Evolutionary conservation across 2,888 invertebrate species (phyloP).

Genomic region (Agrypnus murinus): DNA sequence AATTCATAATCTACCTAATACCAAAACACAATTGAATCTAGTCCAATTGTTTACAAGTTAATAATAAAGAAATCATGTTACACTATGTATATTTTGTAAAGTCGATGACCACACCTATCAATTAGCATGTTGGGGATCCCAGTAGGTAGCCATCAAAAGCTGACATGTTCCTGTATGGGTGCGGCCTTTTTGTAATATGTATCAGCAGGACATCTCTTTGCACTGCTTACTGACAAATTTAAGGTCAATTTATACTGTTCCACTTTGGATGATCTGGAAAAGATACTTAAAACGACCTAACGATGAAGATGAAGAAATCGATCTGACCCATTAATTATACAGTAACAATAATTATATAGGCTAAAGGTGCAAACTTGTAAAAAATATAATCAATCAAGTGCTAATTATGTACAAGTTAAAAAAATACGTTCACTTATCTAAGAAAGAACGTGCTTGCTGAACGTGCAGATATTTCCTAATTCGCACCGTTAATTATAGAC

Average conservation of each 20-base stretch:
- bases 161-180: conserved; percentile 13
- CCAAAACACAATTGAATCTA: too few relatives aligned
- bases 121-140: conserved; percentile 28
- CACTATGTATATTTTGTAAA: neutral
- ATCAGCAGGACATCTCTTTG: conserved; percentile 1
- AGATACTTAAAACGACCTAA: too few relatives aligned
- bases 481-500: conserved; percentile 7
- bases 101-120: conserved; percentile 24
- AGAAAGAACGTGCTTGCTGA: neutral
- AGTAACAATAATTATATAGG: too few relatives aligned
- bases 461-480: conserved; percentile 22
- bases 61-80: conserved; percentile 20
- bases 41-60: conserved; percentile 4
- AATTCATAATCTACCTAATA: too few relatives aligned
- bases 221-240: too few relatives aligned
- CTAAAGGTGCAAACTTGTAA: too few relatives aligned
- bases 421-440: conserved; percentile 16
- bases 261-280: too few relatives aligned
- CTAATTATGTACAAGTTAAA: neutral
- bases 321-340: neutral
- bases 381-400: too few relatives aligned
- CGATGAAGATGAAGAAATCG: neutral
- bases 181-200: conserved; percentile 3
- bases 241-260: too few relatives aligned
- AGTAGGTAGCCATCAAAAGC: conserved; percentile 18